These are phyloP conservation scores for Pseudomyrmex concolor DNA, from an alignment of 1,140 invertebrate genomes.

Conservation along the genomic window DNA sequence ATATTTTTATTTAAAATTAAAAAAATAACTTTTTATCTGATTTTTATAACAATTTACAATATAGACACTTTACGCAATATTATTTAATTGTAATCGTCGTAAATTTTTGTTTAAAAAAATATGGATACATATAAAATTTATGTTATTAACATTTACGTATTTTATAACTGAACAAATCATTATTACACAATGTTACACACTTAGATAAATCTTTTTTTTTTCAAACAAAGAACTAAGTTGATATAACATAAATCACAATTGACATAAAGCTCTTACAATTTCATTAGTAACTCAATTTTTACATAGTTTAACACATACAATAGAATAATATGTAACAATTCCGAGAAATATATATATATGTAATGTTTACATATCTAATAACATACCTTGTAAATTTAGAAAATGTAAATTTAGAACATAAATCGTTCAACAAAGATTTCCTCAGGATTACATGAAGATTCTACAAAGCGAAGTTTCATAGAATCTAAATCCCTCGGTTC, in stretches of 20 bases:
- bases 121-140: slow-evolving; percentile 42
- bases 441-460: background rate
- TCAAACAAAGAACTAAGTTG: slow-evolving; percentile 27
- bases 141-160: slow-evolving; percentile 36
- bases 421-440: background rate
- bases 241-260: slow-evolving; percentile 36
- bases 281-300: slow-evolving; percentile 40
- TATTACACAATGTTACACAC: slow-evolving; percentile 39
- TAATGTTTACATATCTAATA: slow-evolving; percentile 51
- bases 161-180: slow-evolving; percentile 15
- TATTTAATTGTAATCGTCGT: slow-evolving; percentile 25
- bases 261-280: slow-evolving; percentile 39
- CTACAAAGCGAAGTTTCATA: background rate
- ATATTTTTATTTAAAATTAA: slow-evolving; percentile 44
- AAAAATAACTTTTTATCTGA: slow-evolving; percentile 43
- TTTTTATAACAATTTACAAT: slow-evolving; percentile 22
- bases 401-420: slow-evolving; percentile 51
- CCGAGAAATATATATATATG: slow-evolving; percentile 40
- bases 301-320: slow-evolving; percentile 37
- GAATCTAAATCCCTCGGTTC: slow-evolving; percentile 47
- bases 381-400: background rate
- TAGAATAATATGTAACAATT: slow-evolving; percentile 45
- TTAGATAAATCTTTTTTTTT: slow-evolving; percentile 30
- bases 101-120: slow-evolving; percentile 25
- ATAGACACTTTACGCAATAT: slow-evolving; percentile 10